Conservation (phyloP, 2,113 vertebrate genomes). For the Gymnogyps californianus region DNA sequence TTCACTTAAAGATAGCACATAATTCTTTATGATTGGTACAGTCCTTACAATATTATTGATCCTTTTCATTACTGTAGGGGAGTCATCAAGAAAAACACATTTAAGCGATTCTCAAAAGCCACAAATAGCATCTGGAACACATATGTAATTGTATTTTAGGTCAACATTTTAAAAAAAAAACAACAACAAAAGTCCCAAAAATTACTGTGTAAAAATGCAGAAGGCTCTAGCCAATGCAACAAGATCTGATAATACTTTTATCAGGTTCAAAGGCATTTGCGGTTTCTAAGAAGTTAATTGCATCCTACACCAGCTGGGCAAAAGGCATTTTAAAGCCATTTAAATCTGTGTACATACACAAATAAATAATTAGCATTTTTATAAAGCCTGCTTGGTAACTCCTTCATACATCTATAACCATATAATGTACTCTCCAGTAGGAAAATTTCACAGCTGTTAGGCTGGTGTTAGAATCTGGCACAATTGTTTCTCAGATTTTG, state of each 20-base stretch:
- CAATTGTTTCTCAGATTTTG: not conserved
- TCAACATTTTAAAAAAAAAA: not conserved
- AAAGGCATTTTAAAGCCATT: slow-evolving; percentile 52
- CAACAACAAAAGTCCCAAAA: not conserved
- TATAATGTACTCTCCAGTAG: not conserved
- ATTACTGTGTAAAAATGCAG: not conserved
- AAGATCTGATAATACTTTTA: slow-evolving; percentile 3
- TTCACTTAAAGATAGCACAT: slow-evolving; percentile 77
- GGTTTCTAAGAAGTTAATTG: slow-evolving; percentile 50
- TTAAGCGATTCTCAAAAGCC: slow-evolving; percentile 63
- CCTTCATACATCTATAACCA: slow-evolving; percentile 6
- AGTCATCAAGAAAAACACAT: slow-evolving; percentile 65
- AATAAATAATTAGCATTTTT: slow-evolving; percentile 67
- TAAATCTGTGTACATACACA: slow-evolving; percentile 50
- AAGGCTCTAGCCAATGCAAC: not conserved
- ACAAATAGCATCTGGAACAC: slow-evolving; percentile 63
- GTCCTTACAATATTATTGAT: slow-evolving; percentile 75
- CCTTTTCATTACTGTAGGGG: slow-evolving; percentile 70
- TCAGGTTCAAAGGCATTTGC: slow-evolving; percentile 44
- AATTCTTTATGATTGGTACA: slow-evolving; percentile 68
- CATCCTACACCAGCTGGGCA: slow-evolving; percentile 47
- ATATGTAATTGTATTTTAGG: slow-evolving; percentile 59
- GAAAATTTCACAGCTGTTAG: slow-evolving; percentile 33
- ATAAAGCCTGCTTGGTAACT: slow-evolving; percentile 35
- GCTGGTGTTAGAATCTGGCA: slow-evolving; percentile 9